A percentile compares a stretch with the other conserved stretches of the same genome.
These are phyloP conservation scores for Caenorhabditis latens DNA, from an alignment of 1,140 invertebrate genomes.

Conservation along the genomic window DNA sequence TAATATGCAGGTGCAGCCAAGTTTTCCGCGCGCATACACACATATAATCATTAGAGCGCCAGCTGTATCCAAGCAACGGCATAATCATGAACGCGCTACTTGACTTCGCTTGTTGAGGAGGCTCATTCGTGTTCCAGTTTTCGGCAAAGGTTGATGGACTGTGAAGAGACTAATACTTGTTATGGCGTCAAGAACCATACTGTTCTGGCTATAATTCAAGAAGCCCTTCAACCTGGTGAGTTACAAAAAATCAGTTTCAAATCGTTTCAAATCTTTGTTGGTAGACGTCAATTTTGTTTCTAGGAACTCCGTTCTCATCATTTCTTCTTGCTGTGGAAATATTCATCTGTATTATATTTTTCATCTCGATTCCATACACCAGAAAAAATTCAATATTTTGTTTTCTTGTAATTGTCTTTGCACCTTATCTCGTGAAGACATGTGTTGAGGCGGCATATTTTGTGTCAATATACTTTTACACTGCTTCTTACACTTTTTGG, in stretches of 20 bases:
- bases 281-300: background rate
- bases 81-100: slow-evolving; percentile 33
- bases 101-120: background rate
- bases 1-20: slow-evolving; percentile 7
- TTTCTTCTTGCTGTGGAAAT: slow-evolving; percentile 20
- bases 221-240: background rate
- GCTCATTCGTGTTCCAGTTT: slow-evolving; percentile 1
- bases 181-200: background rate
- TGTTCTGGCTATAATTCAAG: background rate
- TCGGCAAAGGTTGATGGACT: background rate
- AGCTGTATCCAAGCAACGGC: slow-evolving; percentile 27
- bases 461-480: slow-evolving; percentile 20
- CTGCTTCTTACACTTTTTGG: slow-evolving; percentile 29
- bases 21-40: slow-evolving; percentile 14
- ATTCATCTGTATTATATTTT: background rate
- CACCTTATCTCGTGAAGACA: background rate
- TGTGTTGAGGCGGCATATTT: slow-evolving; percentile 19
- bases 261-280: background rate
- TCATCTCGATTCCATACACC: background rate
- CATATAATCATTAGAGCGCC: slow-evolving; percentile 21
- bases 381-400: slow-evolving; percentile 29
- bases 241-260: background rate
- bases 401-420: background rate
- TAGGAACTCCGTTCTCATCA: slow-evolving; percentile 24
- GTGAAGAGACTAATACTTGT: background rate